These are phyloP conservation scores for Chrysoperla carnea DNA, from an alignment of 1,140 invertebrate genomes.

Conservation along the genomic window DNA sequence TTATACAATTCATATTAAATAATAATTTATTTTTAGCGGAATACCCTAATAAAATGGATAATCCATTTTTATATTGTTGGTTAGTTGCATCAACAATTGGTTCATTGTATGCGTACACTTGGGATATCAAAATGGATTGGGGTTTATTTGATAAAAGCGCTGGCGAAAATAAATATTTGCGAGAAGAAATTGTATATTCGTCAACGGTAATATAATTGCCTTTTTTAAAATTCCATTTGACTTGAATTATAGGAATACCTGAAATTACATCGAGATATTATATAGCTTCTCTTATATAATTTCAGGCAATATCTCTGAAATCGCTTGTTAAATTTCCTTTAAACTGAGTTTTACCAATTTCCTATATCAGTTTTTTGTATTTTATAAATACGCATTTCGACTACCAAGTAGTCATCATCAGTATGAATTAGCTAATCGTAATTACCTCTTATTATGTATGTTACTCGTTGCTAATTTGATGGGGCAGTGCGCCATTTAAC, in stretches of 20 bases:
- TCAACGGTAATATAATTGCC: conserved; percentile 30
- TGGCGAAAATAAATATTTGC: conserved; percentile 61
- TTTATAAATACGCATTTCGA: no score
- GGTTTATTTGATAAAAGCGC: conserved; percentile 81
- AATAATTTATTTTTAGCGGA: conserved; percentile 47
- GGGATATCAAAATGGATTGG: conserved; percentile 99
- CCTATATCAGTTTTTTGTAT: no score
- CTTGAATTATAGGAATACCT: no score
- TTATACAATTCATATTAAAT: conserved; percentile 28
- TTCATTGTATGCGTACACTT: conserved; percentile 73
- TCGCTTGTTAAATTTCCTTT: no score
- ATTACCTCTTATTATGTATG: no score
- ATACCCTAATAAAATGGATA: conserved; percentile 40
- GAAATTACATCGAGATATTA: background rate
- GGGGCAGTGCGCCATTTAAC: no score
- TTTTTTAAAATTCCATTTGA: background rate
- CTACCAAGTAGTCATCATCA: no score
- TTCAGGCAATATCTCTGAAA: conserved; percentile 5
- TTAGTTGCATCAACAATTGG: conserved; percentile 54
- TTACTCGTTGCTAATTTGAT: no score
- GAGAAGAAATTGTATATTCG: conserved; percentile 63
- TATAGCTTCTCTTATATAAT: conserved; percentile 5
- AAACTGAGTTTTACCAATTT: no score
- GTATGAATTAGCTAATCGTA: no score
- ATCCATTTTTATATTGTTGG: conserved; percentile 71